A percentile compares a stretch with the other conserved stretches of the same genome.
phyloP scores from a whole-genome alignment of 2,888 invertebrate genomes.

The Empis livida region DNA sequence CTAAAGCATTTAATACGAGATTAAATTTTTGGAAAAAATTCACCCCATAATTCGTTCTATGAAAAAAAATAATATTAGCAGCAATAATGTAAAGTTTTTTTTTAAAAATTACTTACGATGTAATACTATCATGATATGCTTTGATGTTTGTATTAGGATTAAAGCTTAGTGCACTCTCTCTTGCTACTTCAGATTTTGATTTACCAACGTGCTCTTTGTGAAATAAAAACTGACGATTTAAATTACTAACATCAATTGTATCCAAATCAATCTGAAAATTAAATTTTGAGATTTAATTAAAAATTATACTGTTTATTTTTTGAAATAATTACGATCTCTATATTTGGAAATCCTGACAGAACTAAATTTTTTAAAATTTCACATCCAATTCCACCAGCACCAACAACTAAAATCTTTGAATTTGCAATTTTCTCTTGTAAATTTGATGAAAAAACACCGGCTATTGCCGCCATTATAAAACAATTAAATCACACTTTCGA shows the following conservation, averaged over 20 bases:
- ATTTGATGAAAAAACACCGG: constrained; percentile 51
- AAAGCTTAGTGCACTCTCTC: constrained; percentile 74
- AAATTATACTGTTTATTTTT: not conserved
- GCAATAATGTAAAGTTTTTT: constrained; percentile 1
- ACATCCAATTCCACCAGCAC: constrained; percentile 98
- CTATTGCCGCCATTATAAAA: constrained; percentile 48
- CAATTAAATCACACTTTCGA: too few species aligned
- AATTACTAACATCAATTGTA: constrained; percentile 97
- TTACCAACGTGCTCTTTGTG: constrained; percentile 96
- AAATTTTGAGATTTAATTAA: constrained; percentile 3
- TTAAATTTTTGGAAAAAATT: constrained; percentile 84
- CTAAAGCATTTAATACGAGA: constrained; percentile 90
- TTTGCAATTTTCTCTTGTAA: constrained; percentile 51
- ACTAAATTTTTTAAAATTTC: constrained; percentile 96
- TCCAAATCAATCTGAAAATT: constrained; percentile 93
- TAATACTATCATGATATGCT: constrained; percentile 88
- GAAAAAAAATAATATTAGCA: constrained; percentile 7
- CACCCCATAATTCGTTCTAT: constrained; percentile 75
- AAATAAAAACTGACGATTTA: constrained; percentile 98
- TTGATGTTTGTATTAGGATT: constrained; percentile 80
- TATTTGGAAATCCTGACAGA: constrained; percentile 80
- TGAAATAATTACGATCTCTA: constrained; percentile 72
- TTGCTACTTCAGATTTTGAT: constrained; percentile 87
- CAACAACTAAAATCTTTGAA: constrained; percentile 74
- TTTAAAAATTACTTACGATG: constrained; percentile 48